These are phyloP conservation scores for Phyllopteryx taeniolatus DNA, from an alignment of 2,113 vertebrate genomes.

Conservation along the genomic window DNA sequence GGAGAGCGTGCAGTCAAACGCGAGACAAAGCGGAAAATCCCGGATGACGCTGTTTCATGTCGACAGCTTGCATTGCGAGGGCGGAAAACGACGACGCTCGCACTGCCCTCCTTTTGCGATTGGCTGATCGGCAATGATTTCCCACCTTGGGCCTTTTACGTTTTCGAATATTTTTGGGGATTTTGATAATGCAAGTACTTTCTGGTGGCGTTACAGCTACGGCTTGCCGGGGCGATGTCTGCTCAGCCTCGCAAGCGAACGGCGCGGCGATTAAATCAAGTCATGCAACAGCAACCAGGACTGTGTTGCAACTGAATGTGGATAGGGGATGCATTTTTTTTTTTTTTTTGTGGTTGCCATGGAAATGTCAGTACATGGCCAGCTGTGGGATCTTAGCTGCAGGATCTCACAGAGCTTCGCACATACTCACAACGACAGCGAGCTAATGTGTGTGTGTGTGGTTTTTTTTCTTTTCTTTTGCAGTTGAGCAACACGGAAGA, in stretches of 20 bases:
- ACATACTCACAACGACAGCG: constrained; percentile 23
- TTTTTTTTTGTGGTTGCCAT: constrained; percentile 44
- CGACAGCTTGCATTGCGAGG: neutral
- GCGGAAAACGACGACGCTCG: neutral
- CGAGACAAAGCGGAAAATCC: constrained; percentile 24
- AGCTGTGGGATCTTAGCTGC: constrained; percentile 19
- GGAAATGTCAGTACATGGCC: constrained; percentile 42
- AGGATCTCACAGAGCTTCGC: constrained; percentile 15
- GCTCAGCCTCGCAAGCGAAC: neutral
- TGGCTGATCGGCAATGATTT: neutral
- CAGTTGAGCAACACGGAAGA: constrained; percentile 17
- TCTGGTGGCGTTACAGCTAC: neutral
- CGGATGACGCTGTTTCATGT: constrained; percentile 3
- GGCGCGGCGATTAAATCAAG: constrained; percentile 21
- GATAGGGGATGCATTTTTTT: constrained; percentile 43
- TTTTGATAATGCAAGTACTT: neutral
- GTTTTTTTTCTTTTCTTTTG: constrained; percentile 22
- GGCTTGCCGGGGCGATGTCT: neutral
- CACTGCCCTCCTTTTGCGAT: constrained; percentile 41
- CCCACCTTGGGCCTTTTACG: neutral
- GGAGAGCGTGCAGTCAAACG: constrained; percentile 55
- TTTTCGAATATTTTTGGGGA: neutral
- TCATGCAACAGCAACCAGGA: constrained; percentile 24
- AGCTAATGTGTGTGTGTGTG: constrained; percentile 39
- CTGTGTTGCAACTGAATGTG: constrained; percentile 39